A percentile compares a stretch with the other conserved stretches of the same genome.
Conservation (phyloP, 1,140 invertebrate genomes). For the Drosophila simulans region DNA sequence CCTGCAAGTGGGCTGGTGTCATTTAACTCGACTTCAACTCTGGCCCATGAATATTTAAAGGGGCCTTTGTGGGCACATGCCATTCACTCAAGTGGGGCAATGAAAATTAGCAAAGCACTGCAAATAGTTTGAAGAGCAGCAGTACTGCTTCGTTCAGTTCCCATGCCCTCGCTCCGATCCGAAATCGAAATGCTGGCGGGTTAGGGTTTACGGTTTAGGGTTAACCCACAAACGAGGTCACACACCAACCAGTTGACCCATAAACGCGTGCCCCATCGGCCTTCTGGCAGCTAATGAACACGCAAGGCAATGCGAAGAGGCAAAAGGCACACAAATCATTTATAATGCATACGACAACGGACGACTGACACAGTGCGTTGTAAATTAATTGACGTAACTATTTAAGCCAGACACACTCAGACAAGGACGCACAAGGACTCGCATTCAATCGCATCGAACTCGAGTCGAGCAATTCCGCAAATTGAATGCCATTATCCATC, state of each 20-base stretch:
- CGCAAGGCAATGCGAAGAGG: not conserved
- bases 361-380: conserved; percentile 79
- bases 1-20: conserved; percentile 18
- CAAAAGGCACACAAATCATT: conserved; percentile 67
- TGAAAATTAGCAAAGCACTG: conserved; percentile 70
- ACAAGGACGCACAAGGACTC: conserved; percentile 21
- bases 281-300: conserved; percentile 47
- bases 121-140: conserved; percentile 61
- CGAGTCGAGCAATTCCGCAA: conserved; percentile 55
- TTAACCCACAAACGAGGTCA: conserved; percentile 63
- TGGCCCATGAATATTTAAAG: conserved; percentile 64
- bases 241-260: conserved; percentile 62
- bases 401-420: conserved; percentile 56
- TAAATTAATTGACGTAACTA: conserved; percentile 77
- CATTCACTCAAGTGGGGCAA: conserved; percentile 62
- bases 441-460: conserved; percentile 1
- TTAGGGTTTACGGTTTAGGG: not conserved
- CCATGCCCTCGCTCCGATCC: not conserved
- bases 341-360: conserved; percentile 74
- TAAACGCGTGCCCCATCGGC: conserved; percentile 47
- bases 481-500: conserved; percentile 82
- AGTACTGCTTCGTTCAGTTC: not conserved
- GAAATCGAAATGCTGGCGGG: conserved; percentile 51
- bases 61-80: conserved; percentile 14
- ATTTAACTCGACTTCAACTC: conserved; percentile 54